Conservation (phyloP, 2,888 invertebrate genomes). For the Torymus aiolomorphi region DNA sequence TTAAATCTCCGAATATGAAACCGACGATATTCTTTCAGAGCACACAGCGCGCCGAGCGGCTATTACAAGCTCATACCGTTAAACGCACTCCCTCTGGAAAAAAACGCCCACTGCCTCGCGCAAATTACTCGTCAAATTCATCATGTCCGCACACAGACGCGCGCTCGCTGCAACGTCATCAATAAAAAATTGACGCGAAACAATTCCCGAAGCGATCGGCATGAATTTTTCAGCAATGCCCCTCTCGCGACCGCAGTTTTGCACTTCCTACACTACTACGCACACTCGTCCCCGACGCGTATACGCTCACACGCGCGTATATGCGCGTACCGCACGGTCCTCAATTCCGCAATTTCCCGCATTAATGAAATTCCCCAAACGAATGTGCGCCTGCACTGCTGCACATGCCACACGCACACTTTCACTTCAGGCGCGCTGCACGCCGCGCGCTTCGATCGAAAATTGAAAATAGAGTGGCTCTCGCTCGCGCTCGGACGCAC, state of each 20-base stretch:
- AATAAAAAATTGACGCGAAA: constrained; percentile 34
- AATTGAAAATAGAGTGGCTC: constrained; percentile 57
- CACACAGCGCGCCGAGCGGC: too few species aligned
- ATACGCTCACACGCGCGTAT: too few species aligned
- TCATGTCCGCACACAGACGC: too few species aligned
- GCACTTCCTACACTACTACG: constrained; percentile 39
- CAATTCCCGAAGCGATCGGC: constrained; percentile 19
- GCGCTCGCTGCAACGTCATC: too few species aligned
- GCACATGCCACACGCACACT: neutral
- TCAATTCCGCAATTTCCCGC: constrained; percentile 53
- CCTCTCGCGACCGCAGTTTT: constrained; percentile 60
- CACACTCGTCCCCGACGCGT: too few species aligned
- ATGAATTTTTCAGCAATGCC: constrained; percentile 34
- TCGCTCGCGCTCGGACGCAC: constrained; percentile 16
- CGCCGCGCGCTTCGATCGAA: constrained; percentile 48
- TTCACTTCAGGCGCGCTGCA: too few species aligned
- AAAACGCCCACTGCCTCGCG: too few species aligned
- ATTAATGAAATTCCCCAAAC: constrained; percentile 53
- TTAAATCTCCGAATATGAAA: too few species aligned
- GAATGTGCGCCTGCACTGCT: constrained; percentile 18
- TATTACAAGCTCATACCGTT: too few species aligned
- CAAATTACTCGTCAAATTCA: too few species aligned
- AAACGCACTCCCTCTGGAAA: too few species aligned
- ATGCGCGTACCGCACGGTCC: constrained; percentile 37
- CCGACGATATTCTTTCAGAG: too few species aligned